Base-by-base conservation (phyloP, 1,140 invertebrate genomes). In the Zaprionus kolodkinae region DNA sequence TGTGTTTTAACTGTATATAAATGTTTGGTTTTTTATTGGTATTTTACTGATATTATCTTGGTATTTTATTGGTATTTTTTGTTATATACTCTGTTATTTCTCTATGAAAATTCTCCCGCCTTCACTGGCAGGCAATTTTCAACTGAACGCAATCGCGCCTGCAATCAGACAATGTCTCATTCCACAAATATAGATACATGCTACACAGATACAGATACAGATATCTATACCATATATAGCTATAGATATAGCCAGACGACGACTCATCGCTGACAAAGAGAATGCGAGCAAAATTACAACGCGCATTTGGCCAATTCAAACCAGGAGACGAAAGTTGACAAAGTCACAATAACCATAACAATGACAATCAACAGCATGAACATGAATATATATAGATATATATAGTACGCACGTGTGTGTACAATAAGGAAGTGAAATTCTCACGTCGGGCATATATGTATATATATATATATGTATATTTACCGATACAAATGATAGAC, bases 261-360 rank as follows among this genome's bases (percentile, higher is more conserved):
- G 40, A 55, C 52, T 38, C 65, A 40, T 48, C 35, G 45, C 21
- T 17, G 38, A 50, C 66, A 64, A 86, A 84, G 81, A 84, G 69
- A 82, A 56, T 25, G 72, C 43, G 43, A 45, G 40, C 17, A 38
- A 61, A 69, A 67, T 55, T 38, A 45, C 68, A 72, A 62, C 43
- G 71, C 70, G 64, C 83, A 77, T 78, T 79, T 77, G 69, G 71
- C 69, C 75, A 77, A 76, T 70, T 62, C 57, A 72, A 70, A 78
- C 40, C 40, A 68, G 54, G 45, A 35, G 48, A 75, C 77, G 27
- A 68, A 65, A 25, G 38, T 27, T 59, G 61, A 65, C 69, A 65
- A 71, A 45, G 21, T 64, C 62, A 13, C 72, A 62, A 74, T 38
- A 36, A 69, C n/a, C 62, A 61, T 62, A 63, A 63, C 15, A 55